Conservation (phyloP, 2,888 invertebrate genomes). For the Standfussiana lucernea region DNA sequence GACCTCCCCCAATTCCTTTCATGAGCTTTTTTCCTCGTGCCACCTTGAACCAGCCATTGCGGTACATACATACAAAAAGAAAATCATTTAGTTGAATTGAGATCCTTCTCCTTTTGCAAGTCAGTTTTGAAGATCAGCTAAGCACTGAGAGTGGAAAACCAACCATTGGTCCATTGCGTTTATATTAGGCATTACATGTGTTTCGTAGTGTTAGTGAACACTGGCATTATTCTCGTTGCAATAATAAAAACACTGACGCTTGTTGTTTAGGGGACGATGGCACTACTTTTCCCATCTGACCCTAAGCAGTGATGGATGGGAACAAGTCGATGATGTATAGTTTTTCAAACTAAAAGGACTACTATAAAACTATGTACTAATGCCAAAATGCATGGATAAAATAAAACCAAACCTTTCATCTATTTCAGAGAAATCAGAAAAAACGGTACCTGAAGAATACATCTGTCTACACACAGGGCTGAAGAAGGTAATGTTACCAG, state of each 20-base stretch:
- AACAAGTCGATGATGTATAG: not conserved
- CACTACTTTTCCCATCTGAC: not conserved
- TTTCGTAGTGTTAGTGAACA: not conserved
- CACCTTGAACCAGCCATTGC: too few species aligned
- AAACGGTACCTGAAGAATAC: constrained; percentile 58
- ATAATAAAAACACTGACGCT: not conserved
- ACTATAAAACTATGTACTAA: not conserved
- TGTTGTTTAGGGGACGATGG: not conserved
- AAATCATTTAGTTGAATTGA: too few species aligned
- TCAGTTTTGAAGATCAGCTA: not conserved
- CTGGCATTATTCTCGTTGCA: not conserved
- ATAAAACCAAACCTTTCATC: not conserved
- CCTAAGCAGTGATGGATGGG: not conserved
- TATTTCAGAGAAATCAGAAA: constrained; percentile 61
- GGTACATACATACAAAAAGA: too few species aligned
- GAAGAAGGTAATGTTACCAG: constrained; percentile 72
- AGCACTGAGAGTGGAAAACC: not conserved
- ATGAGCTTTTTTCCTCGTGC: too few species aligned
- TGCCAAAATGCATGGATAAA: not conserved
- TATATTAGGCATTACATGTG: not conserved
- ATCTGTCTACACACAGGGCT: constrained; percentile 72
- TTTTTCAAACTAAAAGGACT: not conserved
- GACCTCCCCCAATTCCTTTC: too few species aligned
- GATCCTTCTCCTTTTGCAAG: too few species aligned
- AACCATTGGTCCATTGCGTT: not conserved